Evolutionary conservation across 2,113 vertebrate species (phyloP).

Genomic region (Zingel zingel): DNA sequence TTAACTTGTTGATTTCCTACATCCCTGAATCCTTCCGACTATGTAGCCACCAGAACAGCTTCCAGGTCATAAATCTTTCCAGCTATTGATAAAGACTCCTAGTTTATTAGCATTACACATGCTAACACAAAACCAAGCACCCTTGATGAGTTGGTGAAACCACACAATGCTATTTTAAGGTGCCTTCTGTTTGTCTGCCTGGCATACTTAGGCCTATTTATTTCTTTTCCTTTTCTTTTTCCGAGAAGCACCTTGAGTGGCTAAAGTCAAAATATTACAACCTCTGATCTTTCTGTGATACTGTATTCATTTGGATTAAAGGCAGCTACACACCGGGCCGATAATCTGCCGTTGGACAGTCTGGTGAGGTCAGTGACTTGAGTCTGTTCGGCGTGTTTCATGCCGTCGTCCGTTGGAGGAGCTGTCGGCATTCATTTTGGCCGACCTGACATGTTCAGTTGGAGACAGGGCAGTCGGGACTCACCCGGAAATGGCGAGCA

Average conservation of each 20-base stretch:
- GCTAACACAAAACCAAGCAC: constrained; percentile 8
- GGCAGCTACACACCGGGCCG: too few species aligned
- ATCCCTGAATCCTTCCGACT: neutral
- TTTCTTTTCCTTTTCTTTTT: too few species aligned
- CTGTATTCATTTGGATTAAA: neutral
- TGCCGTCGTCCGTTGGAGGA: too few species aligned
- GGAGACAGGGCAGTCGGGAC: too few species aligned
- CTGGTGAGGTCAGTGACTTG: too few species aligned
- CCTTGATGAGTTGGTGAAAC: neutral
- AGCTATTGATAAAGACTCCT: neutral
- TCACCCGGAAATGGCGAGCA: too few species aligned
- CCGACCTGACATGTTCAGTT: too few species aligned
- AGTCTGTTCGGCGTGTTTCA: too few species aligned
- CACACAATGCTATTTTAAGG: neutral
- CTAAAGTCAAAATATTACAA: neutral
- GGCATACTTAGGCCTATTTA: neutral
- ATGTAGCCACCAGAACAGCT: neutral
- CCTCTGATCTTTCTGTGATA: neutral
- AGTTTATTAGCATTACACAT: neutral
- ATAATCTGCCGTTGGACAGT: too few species aligned
- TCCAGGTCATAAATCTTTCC: neutral
- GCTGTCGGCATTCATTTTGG: too few species aligned
- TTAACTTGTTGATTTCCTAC: neutral
- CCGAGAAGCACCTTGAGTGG: neutral
- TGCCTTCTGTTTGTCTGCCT: neutral